Conservation (phyloP, 2,797 vertebrate genomes). For the Chiroxiphia lanceolata region DNA sequence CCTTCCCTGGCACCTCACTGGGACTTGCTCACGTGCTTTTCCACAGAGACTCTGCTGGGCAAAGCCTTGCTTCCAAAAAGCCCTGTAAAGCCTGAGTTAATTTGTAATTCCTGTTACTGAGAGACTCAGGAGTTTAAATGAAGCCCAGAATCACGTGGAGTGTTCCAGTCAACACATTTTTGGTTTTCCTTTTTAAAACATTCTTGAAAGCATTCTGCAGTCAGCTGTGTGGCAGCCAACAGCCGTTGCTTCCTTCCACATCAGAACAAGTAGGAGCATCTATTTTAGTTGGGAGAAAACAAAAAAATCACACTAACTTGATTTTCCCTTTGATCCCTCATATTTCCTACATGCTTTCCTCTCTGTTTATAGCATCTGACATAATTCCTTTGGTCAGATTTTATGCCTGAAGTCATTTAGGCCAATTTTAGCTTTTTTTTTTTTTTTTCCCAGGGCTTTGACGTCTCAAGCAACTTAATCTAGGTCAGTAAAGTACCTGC, state of each 20-base stretch:
- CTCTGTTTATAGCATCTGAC: conserved; percentile 58
- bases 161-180: conserved; percentile 45
- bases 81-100: not conserved
- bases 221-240: not conserved
- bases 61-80: not conserved
- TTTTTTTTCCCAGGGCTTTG: conserved; percentile 51
- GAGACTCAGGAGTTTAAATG: not conserved
- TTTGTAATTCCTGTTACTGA: not conserved
- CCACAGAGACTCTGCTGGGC: not conserved
- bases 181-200: conserved; percentile 27
- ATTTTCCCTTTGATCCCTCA: conserved; percentile 40
- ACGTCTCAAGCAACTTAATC: conserved; percentile 70
- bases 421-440: conserved; percentile 53
- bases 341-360: conserved; percentile 44
- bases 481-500: conserved; percentile 70
- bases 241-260: conserved; percentile 19
- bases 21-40: rapidly evolving
- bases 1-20: not conserved
- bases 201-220: not conserved
- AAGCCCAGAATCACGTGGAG: not conserved
- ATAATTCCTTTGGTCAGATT: conserved; percentile 68
- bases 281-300: conserved; percentile 19
- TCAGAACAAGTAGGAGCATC: conserved; percentile 18
- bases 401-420: conserved; percentile 61
- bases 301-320: conserved; percentile 33